Evolutionary conservation across 2,797 vertebrate species (phyloP), one percentile per base, ranked within the genome.

Genomic region (Phataginus tricuspis): DNA sequence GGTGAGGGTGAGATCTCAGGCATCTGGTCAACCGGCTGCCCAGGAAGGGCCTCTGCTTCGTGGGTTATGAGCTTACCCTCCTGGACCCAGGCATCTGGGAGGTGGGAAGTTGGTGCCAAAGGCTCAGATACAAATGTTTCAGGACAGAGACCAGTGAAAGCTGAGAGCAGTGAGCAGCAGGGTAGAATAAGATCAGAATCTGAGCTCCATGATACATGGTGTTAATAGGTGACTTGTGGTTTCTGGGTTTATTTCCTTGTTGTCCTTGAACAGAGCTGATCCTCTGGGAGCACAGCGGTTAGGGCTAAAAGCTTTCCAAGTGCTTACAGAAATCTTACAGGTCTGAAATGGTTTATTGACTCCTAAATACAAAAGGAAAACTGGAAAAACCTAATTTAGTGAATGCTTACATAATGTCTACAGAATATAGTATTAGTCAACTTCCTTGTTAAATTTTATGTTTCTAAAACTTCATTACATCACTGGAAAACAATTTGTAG

Each of bases 231-330:
- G 51, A n/a, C 7, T 49, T 66, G 34, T 71, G 64, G 51, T 39
- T 91, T 91, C 59, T 69, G 64, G 69, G n/a, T 74, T 72, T 86
- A 79, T 80, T 93, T 95, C 45, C 25, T 53, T 66, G 37, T 79
- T 80, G 39, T 63, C 34, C 39, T 88, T 74, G 21, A 64, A 71
- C 57, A 92, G 5, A 87, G 53, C 5, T 64, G 63, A 64, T 23
- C 23, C 34, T 27, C 53, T 57, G 59, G 88, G 27, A 29, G 61
- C 29, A 8, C 55, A 90, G 39, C 42, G 34, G 25, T 74, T 80
- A 25, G 25, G 55, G 18, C 72, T 96, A 61, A 84, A 49, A 55
- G n/a, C 37, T 86, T 77, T 91, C 72, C 27, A 31, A 34, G 5
- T 49, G 14, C 66, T 90, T 90, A 71, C 39, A 84, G 25, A 90